These are phyloP conservation scores for Luperina testacea DNA, from an alignment of 2,888 invertebrate species.

Conservation along the genomic window DNA sequence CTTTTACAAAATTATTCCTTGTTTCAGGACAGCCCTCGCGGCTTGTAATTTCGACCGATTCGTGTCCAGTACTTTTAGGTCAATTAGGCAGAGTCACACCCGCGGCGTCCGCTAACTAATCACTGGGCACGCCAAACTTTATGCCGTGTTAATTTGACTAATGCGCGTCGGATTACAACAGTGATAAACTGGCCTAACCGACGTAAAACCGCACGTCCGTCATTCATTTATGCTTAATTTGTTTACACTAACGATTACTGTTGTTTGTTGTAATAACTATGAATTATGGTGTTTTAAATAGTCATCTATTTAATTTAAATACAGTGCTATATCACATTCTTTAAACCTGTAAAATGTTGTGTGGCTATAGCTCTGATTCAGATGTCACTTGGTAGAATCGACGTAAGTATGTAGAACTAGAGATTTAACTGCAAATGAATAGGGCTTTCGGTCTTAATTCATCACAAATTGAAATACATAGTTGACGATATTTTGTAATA, in stretches of 20 bases:
- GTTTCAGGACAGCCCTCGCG: conserved; percentile 78
- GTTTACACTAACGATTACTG: conserved; percentile 73
- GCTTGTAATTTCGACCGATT: conserved; percentile 87
- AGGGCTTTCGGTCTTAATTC: not conserved
- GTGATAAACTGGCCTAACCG: conserved; percentile 81
- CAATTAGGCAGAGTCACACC: conserved; percentile 89
- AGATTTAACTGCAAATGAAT: not conserved
- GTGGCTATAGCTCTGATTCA: conserved; percentile 12
- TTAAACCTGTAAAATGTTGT: not conserved
- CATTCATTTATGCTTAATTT: conserved; percentile 78
- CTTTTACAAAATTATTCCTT: conserved; percentile 10
- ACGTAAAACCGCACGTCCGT: conserved; percentile 75
- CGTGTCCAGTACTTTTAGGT: conserved; percentile 90
- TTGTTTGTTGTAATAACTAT: conserved; percentile 58
- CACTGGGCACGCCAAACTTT: conserved; percentile 88
- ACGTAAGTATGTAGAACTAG: not conserved
- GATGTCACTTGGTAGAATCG: not conserved
- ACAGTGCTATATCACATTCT: not conserved
- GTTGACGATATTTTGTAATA: not conserved
- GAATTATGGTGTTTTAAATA: conserved; percentile 50
- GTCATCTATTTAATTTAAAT: conserved; percentile 29
- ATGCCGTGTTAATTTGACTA: conserved; percentile 90
- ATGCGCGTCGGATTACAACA: conserved; percentile 85
- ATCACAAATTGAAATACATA: not conserved
- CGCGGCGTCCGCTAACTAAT: conserved; percentile 83